Percentiles rank a stretch among this genome's conserved stretches.
Conservation (phyloP, 2,888 invertebrate species). For the Epistrophe grossulariae region DNA sequence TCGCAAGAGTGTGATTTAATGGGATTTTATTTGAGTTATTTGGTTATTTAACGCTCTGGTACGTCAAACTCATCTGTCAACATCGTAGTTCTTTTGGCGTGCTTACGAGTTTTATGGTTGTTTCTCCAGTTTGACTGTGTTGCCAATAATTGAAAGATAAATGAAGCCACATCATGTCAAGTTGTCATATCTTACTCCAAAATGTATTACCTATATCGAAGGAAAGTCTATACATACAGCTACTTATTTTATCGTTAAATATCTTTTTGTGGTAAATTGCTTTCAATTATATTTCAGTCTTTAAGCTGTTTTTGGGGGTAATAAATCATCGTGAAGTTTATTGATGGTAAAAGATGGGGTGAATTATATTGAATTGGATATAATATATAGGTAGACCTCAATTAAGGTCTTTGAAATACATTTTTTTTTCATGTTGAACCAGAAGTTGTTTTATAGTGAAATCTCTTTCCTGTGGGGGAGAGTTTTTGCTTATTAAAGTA, state of each 20-base stretch:
- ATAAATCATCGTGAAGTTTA: constrained; percentile 29
- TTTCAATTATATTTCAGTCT: constrained; percentile 23
- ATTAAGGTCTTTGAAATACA: background rate
- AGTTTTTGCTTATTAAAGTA: too few relatives aligned
- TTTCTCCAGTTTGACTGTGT: constrained; percentile 53
- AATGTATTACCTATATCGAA: background rate
- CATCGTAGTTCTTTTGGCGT: constrained; percentile 55
- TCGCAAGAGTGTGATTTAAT: constrained; percentile 70
- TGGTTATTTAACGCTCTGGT: constrained; percentile 77
- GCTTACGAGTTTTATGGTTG: background rate
- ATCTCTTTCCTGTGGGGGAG: too few relatives aligned
- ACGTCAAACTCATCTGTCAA: constrained; percentile 76
- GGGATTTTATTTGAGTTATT: constrained; percentile 75
- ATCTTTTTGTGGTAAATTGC: constrained; percentile 34
- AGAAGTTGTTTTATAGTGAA: too few relatives aligned
- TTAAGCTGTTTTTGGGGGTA: constrained; percentile 15
- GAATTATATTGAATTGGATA: background rate
- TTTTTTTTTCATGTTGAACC: too few relatives aligned
- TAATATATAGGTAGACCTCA: background rate
- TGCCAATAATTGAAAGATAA: constrained; percentile 72
- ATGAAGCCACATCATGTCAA: constrained; percentile 65
- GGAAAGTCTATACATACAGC: background rate
- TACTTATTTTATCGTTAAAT: constrained; percentile 10
- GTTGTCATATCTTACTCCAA: constrained; percentile 52
- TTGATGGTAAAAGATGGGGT: background rate